phyloP scores from a whole-genome alignment of 1,140 invertebrate species.

The Hylyphantes graminicola region DNA sequence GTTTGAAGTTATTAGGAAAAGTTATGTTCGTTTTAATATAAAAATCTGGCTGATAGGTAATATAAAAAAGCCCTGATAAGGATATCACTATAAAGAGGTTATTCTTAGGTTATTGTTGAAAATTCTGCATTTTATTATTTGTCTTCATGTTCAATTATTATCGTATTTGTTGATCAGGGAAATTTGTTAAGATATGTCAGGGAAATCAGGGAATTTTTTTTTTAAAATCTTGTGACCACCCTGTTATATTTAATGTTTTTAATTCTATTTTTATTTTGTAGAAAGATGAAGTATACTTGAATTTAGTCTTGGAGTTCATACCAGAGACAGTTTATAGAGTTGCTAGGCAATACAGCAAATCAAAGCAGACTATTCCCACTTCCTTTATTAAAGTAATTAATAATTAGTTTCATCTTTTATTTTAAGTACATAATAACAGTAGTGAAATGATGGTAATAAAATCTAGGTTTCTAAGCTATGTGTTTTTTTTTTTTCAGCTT shows the following conservation, averaged over 20 bases:
- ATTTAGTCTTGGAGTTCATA: constrained; percentile 99
- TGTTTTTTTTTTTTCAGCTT: constrained; percentile 73
- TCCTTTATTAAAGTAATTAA: constrained; percentile 94
- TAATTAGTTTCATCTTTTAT: not conserved
- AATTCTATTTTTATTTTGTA: constrained; percentile 70
- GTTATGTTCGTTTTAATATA: too few relatives aligned
- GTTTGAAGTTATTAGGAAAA: too few relatives aligned
- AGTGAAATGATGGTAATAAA: not conserved
- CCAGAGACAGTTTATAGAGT: constrained; percentile 99
- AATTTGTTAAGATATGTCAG: too few relatives aligned
- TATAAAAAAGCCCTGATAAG: too few relatives aligned
- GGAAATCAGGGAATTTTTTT: too few relatives aligned
- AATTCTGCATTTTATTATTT: too few relatives aligned
- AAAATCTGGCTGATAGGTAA: too few relatives aligned
- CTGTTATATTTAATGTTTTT: not conserved
- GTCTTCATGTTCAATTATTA: too few relatives aligned
- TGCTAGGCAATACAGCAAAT: constrained; percentile 97
- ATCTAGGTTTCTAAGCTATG: not conserved
- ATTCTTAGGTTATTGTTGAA: too few relatives aligned
- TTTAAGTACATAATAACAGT: not conserved
- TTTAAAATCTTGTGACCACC: too few relatives aligned
- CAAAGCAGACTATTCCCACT: constrained; percentile 98
- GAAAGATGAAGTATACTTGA: constrained; percentile 99
- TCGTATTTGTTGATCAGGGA: too few relatives aligned
- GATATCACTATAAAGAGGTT: too few relatives aligned